Percentiles rank a stretch among this genome's conserved stretches.
These are phyloP conservation scores for Prietella phreatophila DNA, from an alignment of 2,113 vertebrate species.

Conservation along the genomic window DNA sequence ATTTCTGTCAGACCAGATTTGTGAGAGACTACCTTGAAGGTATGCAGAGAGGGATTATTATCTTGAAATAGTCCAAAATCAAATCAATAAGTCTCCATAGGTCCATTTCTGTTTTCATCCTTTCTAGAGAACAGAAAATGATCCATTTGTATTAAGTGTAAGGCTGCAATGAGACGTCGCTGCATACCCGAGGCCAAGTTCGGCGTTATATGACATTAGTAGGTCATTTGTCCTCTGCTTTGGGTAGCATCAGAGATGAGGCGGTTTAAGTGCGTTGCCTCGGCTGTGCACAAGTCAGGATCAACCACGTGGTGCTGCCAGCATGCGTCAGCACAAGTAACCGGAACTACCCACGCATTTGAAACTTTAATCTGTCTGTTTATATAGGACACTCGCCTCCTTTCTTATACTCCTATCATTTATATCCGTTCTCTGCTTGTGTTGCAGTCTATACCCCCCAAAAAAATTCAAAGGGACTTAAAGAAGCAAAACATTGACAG, in stretches of 20 bases:
- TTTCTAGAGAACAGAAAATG: background rate
- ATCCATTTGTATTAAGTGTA: background rate
- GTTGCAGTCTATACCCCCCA: background rate
- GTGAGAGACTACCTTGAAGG: background rate
- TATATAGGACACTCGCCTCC: background rate
- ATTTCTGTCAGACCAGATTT: background rate
- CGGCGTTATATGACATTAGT: background rate
- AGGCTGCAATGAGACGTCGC: background rate
- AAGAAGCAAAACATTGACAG: background rate
- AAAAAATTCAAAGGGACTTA: background rate
- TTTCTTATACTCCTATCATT: background rate
- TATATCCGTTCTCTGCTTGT: background rate
- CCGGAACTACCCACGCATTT: slow-evolving; percentile 20
- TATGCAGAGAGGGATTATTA: background rate
- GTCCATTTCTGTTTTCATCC: background rate
- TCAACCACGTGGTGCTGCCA: slow-evolving; percentile 36
- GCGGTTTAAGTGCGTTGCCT: slow-evolving; percentile 3
- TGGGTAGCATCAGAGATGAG: slow-evolving; percentile 10
- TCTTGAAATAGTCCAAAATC: background rate
- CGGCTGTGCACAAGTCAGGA: background rate
- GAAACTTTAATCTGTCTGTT: slow-evolving; percentile 38
- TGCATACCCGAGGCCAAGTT: background rate
- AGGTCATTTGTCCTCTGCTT: slow-evolving; percentile 27
- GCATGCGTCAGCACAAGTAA: background rate
- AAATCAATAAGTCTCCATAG: background rate